A percentile compares a stretch with the other conserved stretches of the same genome.
Conservation (phyloP, 2,888 invertebrate genomes). For the Leptinotarsa rubiginosa region DNA sequence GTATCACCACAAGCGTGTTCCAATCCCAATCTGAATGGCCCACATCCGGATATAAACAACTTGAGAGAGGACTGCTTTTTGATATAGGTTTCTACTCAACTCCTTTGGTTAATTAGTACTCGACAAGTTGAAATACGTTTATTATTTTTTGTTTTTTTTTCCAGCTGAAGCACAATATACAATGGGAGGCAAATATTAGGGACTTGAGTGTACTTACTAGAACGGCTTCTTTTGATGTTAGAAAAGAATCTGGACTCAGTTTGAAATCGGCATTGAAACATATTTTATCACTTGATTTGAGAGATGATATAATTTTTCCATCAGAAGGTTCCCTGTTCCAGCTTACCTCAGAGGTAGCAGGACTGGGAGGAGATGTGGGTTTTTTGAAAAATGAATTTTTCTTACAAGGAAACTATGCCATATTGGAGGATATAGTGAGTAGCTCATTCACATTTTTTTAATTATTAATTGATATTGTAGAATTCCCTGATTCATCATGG, state of each 20-base stretch:
- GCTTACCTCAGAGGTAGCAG: constrained; percentile 85
- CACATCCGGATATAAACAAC: constrained; percentile 84
- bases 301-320: constrained; percentile 87
- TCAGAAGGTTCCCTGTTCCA: constrained; percentile 78
- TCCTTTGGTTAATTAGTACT: constrained; percentile 65
- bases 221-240: constrained; percentile 82
- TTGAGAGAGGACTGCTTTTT: constrained; percentile 81
- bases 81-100: constrained; percentile 81
- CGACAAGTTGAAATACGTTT: not conserved
- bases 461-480: not conserved
- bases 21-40: constrained; percentile 83
- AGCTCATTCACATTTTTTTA: constrained; percentile 7
- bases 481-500: not conserved
- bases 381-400: constrained; percentile 86
- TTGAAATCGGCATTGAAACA: constrained; percentile 90
- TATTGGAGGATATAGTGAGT: constrained; percentile 73
- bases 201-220: constrained; percentile 81
- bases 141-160: constrained; percentile 17
- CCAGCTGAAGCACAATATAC: constrained; percentile 83
- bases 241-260: constrained; percentile 90
- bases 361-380: constrained; percentile 92
- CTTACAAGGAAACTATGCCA: constrained; percentile 71
- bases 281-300: constrained; percentile 80
- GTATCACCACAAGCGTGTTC: constrained; percentile 79
- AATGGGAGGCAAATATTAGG: constrained; percentile 89